Percentiles rank a stretch among this genome's conserved stretches.
These are phyloP conservation scores for Therioaphis trifolii DNA, from an alignment of 2,888 invertebrate genomes.

Conservation along the genomic window DNA sequence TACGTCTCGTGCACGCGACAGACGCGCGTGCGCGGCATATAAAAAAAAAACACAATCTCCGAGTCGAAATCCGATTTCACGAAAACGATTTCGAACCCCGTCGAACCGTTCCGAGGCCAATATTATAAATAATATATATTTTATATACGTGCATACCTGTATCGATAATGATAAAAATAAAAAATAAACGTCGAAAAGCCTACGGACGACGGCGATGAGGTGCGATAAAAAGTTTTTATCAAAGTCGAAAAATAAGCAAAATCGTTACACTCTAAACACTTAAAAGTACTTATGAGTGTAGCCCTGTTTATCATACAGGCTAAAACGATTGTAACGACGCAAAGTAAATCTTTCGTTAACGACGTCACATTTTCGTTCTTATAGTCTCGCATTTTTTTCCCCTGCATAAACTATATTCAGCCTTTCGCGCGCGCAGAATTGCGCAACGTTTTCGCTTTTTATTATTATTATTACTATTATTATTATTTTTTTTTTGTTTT, in stretches of 20 bases:
- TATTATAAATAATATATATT: neutral
- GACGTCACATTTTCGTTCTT: slow-evolving; percentile 49
- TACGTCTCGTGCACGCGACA: too few species aligned
- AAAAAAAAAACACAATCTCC: neutral
- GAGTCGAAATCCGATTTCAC: slow-evolving; percentile 42
- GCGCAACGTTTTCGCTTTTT: slow-evolving; percentile 47
- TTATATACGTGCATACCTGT: neutral
- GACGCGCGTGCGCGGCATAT: too few species aligned
- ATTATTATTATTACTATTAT: neutral
- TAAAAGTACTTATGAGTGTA: slow-evolving; percentile 3
- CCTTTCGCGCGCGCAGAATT: slow-evolving; percentile 28
- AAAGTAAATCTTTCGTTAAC: slow-evolving; percentile 59
- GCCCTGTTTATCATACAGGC: slow-evolving; percentile 47
- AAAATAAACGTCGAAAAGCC: neutral
- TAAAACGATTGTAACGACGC: slow-evolving; percentile 53
- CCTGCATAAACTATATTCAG: slow-evolving; percentile 12
- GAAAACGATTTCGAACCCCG: slow-evolving; percentile 26
- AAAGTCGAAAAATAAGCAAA: slow-evolving; percentile 23
- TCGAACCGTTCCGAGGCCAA: neutral
- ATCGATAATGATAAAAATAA: neutral
- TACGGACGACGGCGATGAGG: neutral
- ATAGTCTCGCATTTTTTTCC: slow-evolving; percentile 48
- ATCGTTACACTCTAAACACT: neutral
- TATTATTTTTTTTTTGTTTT: neutral
- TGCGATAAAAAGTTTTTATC: slow-evolving; percentile 19